Conservation (phyloP, 2,797 vertebrate genomes). For the Oophaga sylvatica region DNA sequence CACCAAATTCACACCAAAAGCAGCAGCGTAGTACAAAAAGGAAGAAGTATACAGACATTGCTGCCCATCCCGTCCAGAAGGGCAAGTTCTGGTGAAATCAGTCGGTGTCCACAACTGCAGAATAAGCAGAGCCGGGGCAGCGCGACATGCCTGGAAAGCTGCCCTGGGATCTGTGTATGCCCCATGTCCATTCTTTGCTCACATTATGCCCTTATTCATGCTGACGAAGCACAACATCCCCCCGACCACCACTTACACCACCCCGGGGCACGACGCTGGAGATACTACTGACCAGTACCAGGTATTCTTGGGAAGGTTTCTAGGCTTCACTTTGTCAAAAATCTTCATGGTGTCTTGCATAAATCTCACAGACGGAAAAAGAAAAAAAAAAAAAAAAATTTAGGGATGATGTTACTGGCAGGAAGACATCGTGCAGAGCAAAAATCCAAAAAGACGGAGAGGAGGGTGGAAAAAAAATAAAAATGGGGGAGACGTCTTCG, state of each 20-base stretch:
- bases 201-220: conserved; percentile 33
- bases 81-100: conserved; percentile 32
- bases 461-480: not conserved
- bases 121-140: conserved; percentile 41
- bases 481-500: not conserved
- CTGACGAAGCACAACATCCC: conserved; percentile 43
- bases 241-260: not conserved
- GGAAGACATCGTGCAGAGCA: not conserved
- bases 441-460: not conserved
- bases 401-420: not conserved
- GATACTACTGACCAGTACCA: conserved; percentile 80
- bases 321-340: conserved; percentile 63
- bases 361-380: conserved; percentile 25
- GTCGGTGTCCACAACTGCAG: conserved; percentile 29
- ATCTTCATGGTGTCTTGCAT: conserved; percentile 79
- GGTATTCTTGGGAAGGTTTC: conserved; percentile 34
- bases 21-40: not conserved
- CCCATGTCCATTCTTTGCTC: conserved; percentile 14
- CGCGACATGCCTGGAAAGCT: conserved; percentile 19
- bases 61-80: conserved; percentile 40
- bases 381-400: not conserved
- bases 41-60: conserved; percentile 36
- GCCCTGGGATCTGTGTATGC: conserved; percentile 13
- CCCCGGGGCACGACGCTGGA: not conserved
- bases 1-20: not conserved